A percentile compares a stretch with the other conserved stretches of the same genome.
Evolutionary conservation across 1,140 invertebrate species (phyloP).

Genomic region (Trigoniulus corallinus): DNA sequence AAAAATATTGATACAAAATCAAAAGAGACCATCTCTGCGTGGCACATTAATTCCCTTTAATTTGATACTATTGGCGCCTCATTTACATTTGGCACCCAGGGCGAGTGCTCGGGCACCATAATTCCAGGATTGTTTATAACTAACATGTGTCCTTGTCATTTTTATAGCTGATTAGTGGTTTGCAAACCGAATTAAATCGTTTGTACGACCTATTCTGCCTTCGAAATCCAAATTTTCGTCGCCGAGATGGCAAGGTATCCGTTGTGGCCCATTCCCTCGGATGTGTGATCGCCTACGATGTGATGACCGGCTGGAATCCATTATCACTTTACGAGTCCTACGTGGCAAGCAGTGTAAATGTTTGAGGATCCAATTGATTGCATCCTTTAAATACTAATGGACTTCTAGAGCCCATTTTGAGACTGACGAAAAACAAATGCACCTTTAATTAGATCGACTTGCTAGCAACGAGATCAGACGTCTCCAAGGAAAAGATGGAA

Average conservation of each 20-base stretch:
- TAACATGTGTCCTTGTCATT: too few relatives aligned
- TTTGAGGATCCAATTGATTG: constrained; percentile 23
- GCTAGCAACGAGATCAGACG: too few relatives aligned
- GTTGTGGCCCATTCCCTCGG: constrained; percentile 62
- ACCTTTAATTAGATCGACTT: too few relatives aligned
- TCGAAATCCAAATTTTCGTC: constrained; percentile 45
- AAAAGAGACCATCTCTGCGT: too few relatives aligned
- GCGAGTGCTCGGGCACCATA: too few relatives aligned
- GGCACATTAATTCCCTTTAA: too few relatives aligned
- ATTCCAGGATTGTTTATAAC: constrained; percentile 2
- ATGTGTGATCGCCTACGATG: constrained; percentile 62
- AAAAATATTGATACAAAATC: too few relatives aligned
- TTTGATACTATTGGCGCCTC: too few relatives aligned
- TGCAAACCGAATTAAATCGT: constrained; percentile 47
- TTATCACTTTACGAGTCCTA: constrained; percentile 24
- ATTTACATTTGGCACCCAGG: too few relatives aligned
- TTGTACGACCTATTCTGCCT: constrained; percentile 51
- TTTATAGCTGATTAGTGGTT: constrained; percentile 43
- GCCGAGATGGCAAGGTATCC: constrained; percentile 51
- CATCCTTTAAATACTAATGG: constrained; percentile 8
- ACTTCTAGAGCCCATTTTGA: not conserved
- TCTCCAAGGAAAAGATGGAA: too few relatives aligned
- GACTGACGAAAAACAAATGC: constrained; percentile 15
- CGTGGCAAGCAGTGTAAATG: constrained; percentile 16
- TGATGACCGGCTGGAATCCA: constrained; percentile 53